These are phyloP conservation scores for Crypturellus undulatus DNA, from an alignment of 2,113 vertebrate genomes.

Conservation along the genomic window DNA sequence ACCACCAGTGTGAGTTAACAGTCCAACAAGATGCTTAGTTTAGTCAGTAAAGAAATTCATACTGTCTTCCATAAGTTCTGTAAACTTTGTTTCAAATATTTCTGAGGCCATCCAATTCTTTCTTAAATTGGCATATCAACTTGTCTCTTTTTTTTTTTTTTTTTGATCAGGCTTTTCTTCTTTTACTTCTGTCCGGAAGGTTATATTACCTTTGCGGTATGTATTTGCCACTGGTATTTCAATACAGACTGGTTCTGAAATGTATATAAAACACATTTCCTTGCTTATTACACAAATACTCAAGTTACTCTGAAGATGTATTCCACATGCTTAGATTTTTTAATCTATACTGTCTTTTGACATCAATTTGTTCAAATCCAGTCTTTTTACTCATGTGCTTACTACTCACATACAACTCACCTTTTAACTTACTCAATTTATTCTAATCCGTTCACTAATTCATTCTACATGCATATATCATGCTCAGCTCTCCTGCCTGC, in stretches of 20 bases:
- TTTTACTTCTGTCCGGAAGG: neutral
- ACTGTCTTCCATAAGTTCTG: neutral
- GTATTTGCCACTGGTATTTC: too few species aligned
- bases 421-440: neutral
- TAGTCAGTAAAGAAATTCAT: neutral
- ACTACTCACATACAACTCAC: neutral
- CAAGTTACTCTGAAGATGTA: neutral
- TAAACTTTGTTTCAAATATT: neutral
- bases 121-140: neutral
- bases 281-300: neutral
- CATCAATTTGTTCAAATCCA: neutral
- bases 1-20: neutral
- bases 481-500: neutral
- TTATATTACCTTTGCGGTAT: too few species aligned
- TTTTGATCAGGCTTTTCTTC: neutral
- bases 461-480: neutral
- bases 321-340: neutral
- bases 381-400: neutral
- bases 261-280: neutral
- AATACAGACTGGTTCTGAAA: too few species aligned
- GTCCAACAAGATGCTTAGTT: neutral
- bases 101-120: neutral
- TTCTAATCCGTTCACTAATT: neutral
- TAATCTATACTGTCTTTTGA: neutral
- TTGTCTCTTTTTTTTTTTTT: neutral